A percentile compares a stretch with the other conserved stretches of the same genome.
phyloP scores from a whole-genome alignment of 1,140 invertebrate species.

The Euura saliciscinereae region DNA sequence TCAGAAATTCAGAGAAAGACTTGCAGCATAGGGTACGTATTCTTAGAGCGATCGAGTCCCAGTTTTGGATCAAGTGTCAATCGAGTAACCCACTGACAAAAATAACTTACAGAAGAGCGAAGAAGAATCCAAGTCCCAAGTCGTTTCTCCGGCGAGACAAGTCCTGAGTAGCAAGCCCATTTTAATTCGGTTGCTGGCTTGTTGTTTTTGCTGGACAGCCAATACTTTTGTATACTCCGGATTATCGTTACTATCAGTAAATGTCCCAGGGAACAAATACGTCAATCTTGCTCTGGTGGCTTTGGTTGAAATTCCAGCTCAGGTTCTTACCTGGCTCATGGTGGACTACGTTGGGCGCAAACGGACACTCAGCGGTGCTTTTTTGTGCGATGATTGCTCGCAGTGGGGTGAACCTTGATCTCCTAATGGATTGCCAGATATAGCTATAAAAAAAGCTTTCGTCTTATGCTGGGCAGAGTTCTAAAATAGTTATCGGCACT shows the following conservation, averaged over 20 bases:
- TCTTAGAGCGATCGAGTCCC: too few relatives aligned
- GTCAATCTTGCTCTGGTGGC: constrained; percentile 75
- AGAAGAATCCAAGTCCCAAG: neutral
- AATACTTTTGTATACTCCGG: constrained; percentile 82
- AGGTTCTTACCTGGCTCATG: constrained; percentile 68
- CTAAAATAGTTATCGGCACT: too few relatives aligned
- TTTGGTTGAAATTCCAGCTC: constrained; percentile 74
- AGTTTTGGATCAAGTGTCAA: too few relatives aligned
- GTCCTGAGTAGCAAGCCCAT: constrained; percentile 65
- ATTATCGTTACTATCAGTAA: constrained; percentile 78
- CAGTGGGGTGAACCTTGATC: too few relatives aligned
- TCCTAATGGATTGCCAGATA: too few relatives aligned
- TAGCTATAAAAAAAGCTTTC: too few relatives aligned
- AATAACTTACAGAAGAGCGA: too few relatives aligned
- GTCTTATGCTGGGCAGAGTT: too few relatives aligned
- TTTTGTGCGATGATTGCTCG: constrained; percentile 70
- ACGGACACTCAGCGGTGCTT: constrained; percentile 63
- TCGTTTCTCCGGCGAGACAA: constrained; percentile 51
- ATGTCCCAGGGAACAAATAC: constrained; percentile 74
- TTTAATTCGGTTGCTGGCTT: constrained; percentile 66
- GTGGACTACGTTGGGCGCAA: constrained; percentile 70
- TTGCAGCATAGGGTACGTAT: too few relatives aligned
- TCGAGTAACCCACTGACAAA: too few relatives aligned
- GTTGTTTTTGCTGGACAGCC: constrained; percentile 73
- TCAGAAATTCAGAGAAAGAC: constrained; percentile 36